Evolutionary conservation across 2,797 vertebrate genomes (phyloP).

Genomic region (Dipus sagitta): DNA sequence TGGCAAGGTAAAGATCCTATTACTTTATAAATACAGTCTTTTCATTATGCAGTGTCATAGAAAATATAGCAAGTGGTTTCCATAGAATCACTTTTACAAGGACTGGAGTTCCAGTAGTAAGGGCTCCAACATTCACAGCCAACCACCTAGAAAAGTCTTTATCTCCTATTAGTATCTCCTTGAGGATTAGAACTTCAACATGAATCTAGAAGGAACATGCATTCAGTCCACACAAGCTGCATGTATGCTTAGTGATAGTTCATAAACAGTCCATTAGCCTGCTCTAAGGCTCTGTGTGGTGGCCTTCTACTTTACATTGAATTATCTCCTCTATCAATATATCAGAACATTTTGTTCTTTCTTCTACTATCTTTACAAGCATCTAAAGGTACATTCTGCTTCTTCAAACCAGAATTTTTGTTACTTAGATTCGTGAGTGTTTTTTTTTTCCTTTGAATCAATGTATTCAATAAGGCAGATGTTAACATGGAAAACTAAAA

Average conservation of each 20-base stretch:
- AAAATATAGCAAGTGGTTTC: neutral
- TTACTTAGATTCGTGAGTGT: neutral
- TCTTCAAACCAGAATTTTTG: neutral
- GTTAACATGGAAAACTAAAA: neutral
- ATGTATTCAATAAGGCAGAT: neutral
- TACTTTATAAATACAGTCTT: neutral
- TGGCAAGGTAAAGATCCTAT: neutral
- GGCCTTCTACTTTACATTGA: neutral
- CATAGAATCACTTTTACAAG: neutral
- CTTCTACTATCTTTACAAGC: neutral
- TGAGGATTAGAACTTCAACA: neutral
- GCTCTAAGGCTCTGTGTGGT: neutral
- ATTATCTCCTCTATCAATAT: neutral
- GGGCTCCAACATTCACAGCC: neutral
- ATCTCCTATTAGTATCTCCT: neutral
- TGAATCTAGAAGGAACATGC: neutral
- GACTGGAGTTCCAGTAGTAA: neutral
- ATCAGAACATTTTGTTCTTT: neutral
- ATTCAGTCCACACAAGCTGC: neutral
- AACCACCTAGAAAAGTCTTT: neutral
- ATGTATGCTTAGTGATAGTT: rapidly evolving
- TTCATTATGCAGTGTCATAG: neutral
- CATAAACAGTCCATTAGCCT: too few species aligned
- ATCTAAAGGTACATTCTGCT: neutral
- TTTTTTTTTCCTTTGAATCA: neutral